Evolutionary conservation across 2,113 vertebrate species (phyloP).

Genomic region (Erinaceus europaeus): DNA sequence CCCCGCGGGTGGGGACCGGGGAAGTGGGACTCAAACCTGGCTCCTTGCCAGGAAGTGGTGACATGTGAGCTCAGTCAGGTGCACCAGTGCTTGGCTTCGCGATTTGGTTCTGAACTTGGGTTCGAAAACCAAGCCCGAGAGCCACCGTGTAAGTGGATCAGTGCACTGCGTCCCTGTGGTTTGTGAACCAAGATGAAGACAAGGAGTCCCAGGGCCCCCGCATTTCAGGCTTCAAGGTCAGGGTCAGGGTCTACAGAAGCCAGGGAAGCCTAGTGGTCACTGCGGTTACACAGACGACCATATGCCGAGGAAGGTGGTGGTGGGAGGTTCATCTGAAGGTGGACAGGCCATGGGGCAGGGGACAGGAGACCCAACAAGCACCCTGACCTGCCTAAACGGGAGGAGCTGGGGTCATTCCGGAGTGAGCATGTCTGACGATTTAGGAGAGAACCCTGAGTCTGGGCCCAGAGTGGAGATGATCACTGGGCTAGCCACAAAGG

Average conservation of each 20-base stretch:
- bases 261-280: background rate
- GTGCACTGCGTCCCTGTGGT: no score
- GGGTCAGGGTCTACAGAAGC: background rate
- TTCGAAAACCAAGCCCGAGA: background rate
- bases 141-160: background rate
- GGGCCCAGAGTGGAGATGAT: accelerated
- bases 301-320: background rate
- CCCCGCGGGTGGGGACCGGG: no score
- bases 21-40: background rate
- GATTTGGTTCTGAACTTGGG: background rate
- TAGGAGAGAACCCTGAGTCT: no score
- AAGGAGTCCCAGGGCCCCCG: background rate
- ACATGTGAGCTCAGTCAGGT: no score
- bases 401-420: background rate
- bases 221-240: background rate
- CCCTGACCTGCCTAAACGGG: no score
- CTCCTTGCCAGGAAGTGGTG: no score
- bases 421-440: no score
- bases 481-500: background rate
- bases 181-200: no score
- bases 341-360: background rate
- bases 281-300: background rate
- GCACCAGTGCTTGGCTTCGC: no score
- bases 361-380: background rate
- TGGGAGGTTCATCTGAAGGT: accelerated